Evolutionary conservation across 2,797 vertebrate genomes (phyloP), one percentile per base, ranked within the genome.

Genomic region (Naso thynnoides): DNA sequence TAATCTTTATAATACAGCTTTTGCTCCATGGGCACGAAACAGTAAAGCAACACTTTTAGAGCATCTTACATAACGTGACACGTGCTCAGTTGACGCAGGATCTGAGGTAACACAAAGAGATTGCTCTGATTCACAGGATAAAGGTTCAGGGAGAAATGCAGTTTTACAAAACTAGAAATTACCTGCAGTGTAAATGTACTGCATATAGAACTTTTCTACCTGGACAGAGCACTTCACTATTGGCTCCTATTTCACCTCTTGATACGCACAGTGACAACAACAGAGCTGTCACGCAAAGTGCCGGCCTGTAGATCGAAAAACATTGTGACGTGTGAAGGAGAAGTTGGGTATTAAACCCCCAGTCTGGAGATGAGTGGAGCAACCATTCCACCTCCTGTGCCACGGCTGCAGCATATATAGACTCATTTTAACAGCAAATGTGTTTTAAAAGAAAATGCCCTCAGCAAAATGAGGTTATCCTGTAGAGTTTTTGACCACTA

Each of bases 1-100:
- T 57, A 56, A 57, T 82, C 49, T 74, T 69, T 42, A 42, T 63
- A 68, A 77, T 24, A 26, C 23, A 19, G 47, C 58, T 63, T 79
- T 52, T 76, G 47, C 45, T 56, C 26, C 39, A 64, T 0, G 5
- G 61, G 24, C 62, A 62, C n/a, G 63, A 61, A 73, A 69, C 4
- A 26, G 38, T 54, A 16, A 31, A 66, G n/a, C n/a, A 61, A 38
- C 27, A 16, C 24, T 75, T 47, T 53, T 5, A 68, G 23, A 57
- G 52, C 8, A 1, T 62, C 31, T 65, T 73, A 59, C 26, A 63
- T 78, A 60, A 82, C 47, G 54, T 60, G 36, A 49, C 38, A 72
- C 55, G 24, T 76, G n/a, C n/a, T 76, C 41, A 53, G 21, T 68
- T 69, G 15, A 74, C 61, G 44, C 1, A 19, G 1, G 33, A 63